Evolutionary conservation across 1,140 invertebrate species (phyloP), one percentile per base, ranked within the genome.

Genomic region (Pseudachorutes palmiensis): DNA sequence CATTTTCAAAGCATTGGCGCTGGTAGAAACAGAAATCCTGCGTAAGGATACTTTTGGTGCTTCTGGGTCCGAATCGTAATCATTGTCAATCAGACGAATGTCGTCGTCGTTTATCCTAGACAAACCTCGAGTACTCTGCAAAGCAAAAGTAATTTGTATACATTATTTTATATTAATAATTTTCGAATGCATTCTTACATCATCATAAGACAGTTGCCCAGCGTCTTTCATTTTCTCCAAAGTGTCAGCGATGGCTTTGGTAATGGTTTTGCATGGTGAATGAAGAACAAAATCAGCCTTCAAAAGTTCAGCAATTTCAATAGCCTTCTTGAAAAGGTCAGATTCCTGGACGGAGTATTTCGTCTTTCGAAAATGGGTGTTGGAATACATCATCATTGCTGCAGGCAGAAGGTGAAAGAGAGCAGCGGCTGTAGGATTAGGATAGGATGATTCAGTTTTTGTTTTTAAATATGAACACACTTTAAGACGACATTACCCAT

Each of bases 271-370:
- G 31, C 65, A 67, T 1, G 65, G 65, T 26, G 59, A 22, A 62
- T 67, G 65, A 22, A 67, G 32, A 12, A 67, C 24, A 41, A 67
- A 67, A 28, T 41, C 32, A 12, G 9, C 14, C 16, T 31, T 62
- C n/a, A 67, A 36, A 1, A 57, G 2, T 19, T 67, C 60, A 55
- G 60, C 60, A 1, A 67, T 16, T 55, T 55, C 14, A 55, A 24
- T 22, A 16, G 51, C 51, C 24, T 16, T 55, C 24, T 24, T 55
- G 5, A 55, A 12, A 55, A 55, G 14, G 3, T 55, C 51, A 5
- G 14, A 19, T 26, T 55, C 51, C 24, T 16, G 14, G 24, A 55
- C 24, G 24, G 51, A 55, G 51, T 14, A 19, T 14, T 14, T 5
- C 24, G 9, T 12, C 12, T 14, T 22, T 16, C 51, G 51, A 24